Evolutionary conservation across 2,888 invertebrate species (phyloP).

Genomic region (Ceratothoa steindachneri): DNA sequence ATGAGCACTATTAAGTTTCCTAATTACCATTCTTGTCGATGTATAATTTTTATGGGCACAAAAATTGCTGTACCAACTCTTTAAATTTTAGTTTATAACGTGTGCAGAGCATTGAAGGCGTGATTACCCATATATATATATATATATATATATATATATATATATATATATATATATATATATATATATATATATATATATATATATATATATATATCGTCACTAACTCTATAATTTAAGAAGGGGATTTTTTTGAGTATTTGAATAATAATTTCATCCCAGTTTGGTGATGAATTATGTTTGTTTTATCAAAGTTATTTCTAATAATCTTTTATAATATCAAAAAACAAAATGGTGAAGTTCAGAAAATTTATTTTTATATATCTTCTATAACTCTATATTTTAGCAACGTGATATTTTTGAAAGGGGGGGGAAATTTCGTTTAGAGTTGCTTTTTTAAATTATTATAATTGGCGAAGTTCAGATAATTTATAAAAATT

Average conservation of each 20-base stretch:
- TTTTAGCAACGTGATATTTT: too few species aligned
- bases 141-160: constrained; percentile 12
- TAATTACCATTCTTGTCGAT: neutral
- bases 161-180: neutral
- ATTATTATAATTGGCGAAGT: too few species aligned
- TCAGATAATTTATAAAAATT: too few species aligned
- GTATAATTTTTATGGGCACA: neutral
- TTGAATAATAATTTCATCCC: too few species aligned
- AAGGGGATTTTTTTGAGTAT: too few species aligned
- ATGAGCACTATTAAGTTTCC: neutral
- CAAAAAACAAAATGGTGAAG: too few species aligned
- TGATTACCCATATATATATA: constrained; percentile 1
- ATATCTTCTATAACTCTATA: neutral
- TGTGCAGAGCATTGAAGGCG: neutral
- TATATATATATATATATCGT: neutral
- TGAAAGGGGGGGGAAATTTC: too few species aligned
- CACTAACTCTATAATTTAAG: too few species aligned
- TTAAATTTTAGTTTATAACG: neutral
- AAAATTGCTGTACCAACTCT: neutral
- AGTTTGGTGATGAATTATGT: too few species aligned
- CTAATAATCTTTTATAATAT: too few species aligned
- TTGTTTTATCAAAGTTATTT: too few species aligned
- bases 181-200: neutral
- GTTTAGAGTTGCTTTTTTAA: neutral
- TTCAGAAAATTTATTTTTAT: too few species aligned